Evolutionary conservation across 1,140 invertebrate genomes (phyloP).

Genomic region (Drosophila subobscura): DNA sequence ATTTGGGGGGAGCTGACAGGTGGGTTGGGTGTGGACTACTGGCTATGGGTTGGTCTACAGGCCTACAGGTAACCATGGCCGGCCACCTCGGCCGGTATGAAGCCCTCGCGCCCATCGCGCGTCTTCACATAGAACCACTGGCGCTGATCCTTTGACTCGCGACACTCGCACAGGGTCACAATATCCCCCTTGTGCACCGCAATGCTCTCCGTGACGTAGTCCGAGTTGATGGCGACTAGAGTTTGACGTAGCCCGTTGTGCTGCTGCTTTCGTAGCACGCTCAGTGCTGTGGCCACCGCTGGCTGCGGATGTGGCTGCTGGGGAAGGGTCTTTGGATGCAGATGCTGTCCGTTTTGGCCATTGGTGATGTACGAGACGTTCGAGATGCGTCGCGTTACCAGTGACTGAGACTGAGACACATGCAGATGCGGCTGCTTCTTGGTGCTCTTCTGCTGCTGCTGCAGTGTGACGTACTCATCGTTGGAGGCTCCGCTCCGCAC

Average conservation of each 20-base stretch:
- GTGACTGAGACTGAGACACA: slow-evolving; percentile 13
- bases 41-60: background rate
- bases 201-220: slow-evolving; percentile 87
- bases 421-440: slow-evolving; percentile 56
- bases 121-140: slow-evolving; percentile 91
- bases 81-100: slow-evolving; percentile 90
- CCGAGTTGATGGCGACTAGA: slow-evolving; percentile 87
- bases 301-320: slow-evolving; percentile 27
- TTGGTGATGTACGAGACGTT: slow-evolving; percentile 77
- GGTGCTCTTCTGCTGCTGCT: slow-evolving; percentile 39
- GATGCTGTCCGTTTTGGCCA: slow-evolving; percentile 79
- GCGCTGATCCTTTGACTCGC: slow-evolving; percentile 83
- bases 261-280: slow-evolving; percentile 53
- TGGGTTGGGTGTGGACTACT: background rate
- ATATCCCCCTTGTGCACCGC: slow-evolving; percentile 89
- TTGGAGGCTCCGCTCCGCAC: slow-evolving; percentile 59
- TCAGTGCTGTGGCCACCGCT: slow-evolving; percentile 26
- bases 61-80: slow-evolving; percentile 89
- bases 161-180: slow-evolving; percentile 87
- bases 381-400: slow-evolving; percentile 48
- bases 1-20: background rate
- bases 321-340: slow-evolving; percentile 70
- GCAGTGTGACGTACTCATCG: slow-evolving; percentile 79
- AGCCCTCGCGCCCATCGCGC: slow-evolving; percentile 88
- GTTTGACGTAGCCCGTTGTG: slow-evolving; percentile 85